Evolutionary conservation across 1,140 invertebrate genomes (phyloP).

Genomic region (Drosophila triauraria): DNA sequence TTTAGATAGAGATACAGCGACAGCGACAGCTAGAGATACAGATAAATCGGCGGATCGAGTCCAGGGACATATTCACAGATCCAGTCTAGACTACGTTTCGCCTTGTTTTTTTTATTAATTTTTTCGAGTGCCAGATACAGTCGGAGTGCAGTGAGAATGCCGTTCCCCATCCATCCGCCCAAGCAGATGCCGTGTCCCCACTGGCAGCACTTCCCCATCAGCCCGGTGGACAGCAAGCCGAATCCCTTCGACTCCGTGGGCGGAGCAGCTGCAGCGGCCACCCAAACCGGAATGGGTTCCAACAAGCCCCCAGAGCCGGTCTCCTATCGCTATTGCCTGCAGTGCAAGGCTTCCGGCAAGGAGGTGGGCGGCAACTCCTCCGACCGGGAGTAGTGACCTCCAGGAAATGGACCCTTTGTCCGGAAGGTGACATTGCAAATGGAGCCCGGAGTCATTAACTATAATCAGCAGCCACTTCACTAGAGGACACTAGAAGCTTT

Average conservation of each 20-base stretch:
- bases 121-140: constrained; percentile 1
- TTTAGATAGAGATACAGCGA: constrained; percentile 15
- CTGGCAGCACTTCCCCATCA: constrained; percentile 82
- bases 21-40: constrained; percentile 20
- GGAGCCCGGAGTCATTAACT: constrained; percentile 21
- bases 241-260: constrained; percentile 58
- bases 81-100: neutral
- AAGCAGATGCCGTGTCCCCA: constrained; percentile 83
- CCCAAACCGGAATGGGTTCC: neutral
- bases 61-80: neutral
- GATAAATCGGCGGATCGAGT: constrained; percentile 16
- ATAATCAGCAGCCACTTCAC: constrained; percentile 36
- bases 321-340: constrained; percentile 67
- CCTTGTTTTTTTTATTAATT: neutral
- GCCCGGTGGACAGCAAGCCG: constrained; percentile 66
- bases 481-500: constrained; percentile 29
- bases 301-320: constrained; percentile 70
- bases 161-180: constrained; percentile 78
- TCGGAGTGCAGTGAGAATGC: constrained; percentile 50
- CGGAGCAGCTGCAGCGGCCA: constrained; percentile 33
- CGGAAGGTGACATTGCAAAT: constrained; percentile 13
- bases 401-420: neutral
- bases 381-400: constrained; percentile 38
- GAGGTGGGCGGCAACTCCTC: constrained; percentile 26
- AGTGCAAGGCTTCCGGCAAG: constrained; percentile 61